These are phyloP conservation scores for Orestias chungarensis DNA, from an alignment of 2,797 vertebrate genomes.

Conservation along the genomic window DNA sequence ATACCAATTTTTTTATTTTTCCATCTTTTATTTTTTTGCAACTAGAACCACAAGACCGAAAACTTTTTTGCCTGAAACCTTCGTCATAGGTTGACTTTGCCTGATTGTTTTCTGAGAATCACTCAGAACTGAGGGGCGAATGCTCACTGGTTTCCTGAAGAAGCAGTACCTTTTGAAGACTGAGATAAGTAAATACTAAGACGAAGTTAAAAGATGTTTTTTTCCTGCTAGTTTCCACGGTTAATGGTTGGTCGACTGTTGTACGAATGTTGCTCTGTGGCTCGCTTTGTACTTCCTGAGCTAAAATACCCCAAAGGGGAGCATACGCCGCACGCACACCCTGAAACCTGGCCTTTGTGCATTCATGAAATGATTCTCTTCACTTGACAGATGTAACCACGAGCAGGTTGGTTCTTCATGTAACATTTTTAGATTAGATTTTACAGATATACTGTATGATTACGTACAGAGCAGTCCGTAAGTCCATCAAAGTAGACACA, in stretches of 20 bases:
- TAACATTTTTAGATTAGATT: neutral
- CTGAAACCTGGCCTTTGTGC: neutral
- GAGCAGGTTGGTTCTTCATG: neutral
- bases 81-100: neutral
- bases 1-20: too few species aligned
- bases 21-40: neutral
- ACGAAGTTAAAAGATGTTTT: conserved; percentile 45
- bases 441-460: neutral
- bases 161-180: conserved; percentile 2
- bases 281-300: conserved; percentile 64
- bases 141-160: neutral
- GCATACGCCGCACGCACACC: conserved; percentile 1
- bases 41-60: too few species aligned
- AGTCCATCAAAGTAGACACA: neutral
- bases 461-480: neutral
- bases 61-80: neutral
- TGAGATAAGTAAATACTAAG: conserved; percentile 29
- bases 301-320: conserved; percentile 54
- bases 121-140: neutral
- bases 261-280: conserved; percentile 50
- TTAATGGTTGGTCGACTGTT: conserved; percentile 20
- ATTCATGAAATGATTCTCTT: neutral
- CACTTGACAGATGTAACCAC: neutral
- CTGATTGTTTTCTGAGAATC: conserved; percentile 2
- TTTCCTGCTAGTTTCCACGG: conserved; percentile 45